Conservation (phyloP, 2,888 invertebrate genomes). For the Stictocephala bisonia region DNA sequence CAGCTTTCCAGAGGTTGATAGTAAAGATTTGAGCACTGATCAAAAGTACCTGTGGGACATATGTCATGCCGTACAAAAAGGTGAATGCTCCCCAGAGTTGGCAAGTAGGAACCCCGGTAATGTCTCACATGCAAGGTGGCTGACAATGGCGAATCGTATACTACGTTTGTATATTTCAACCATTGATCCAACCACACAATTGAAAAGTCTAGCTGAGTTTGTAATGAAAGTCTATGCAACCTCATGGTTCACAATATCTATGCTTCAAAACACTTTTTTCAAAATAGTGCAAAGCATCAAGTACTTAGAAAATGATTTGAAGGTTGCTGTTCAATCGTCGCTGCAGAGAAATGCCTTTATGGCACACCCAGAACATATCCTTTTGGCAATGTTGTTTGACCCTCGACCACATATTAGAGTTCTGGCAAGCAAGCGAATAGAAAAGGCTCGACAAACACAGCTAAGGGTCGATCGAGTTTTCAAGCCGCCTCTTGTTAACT, state of each 20-base stretch:
- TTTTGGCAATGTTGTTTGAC: conserved; percentile 1
- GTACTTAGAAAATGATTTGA: not conserved
- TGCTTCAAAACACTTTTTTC: not conserved
- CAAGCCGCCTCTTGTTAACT: conserved; percentile 3
- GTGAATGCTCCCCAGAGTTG: not conserved
- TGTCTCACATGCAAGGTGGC: conserved; percentile 1
- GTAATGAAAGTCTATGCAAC: not conserved
- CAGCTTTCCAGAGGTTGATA: not conserved
- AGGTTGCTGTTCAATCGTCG: not conserved
- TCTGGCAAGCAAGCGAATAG: conserved; percentile 1
- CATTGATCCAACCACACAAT: not conserved
- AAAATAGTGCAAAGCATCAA: not conserved
- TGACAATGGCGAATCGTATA: not conserved
- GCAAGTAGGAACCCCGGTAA: not conserved
- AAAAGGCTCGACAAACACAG: conserved; percentile 1
- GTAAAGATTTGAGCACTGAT: not conserved
- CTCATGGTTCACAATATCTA: not conserved
- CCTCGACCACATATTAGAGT: conserved; percentile 1
- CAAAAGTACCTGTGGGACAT: not conserved
- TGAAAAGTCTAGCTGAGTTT: not conserved
- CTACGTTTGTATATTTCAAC: conserved; percentile 1
- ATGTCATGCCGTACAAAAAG: not conserved
- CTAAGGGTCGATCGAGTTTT: not conserved
- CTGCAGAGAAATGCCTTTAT: not conserved
- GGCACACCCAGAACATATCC: not conserved